These are phyloP conservation scores for Hypomecis atomaria DNA, from an alignment of 2,888 invertebrate species.

Conservation along the genomic window DNA sequence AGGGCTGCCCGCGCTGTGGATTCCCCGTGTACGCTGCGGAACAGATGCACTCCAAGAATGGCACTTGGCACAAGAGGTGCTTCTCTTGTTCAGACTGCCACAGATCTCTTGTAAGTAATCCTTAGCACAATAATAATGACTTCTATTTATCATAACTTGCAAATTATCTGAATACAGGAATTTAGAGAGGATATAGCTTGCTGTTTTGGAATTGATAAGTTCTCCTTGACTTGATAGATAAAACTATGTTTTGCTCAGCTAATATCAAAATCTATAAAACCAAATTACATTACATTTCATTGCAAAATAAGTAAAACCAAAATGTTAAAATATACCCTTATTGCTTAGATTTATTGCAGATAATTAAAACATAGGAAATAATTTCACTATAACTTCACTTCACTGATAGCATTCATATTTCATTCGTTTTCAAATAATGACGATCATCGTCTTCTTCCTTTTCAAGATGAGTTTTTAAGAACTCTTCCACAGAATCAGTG, in stretches of 20 bases:
- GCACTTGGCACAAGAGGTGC: constrained; percentile 96
- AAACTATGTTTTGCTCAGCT: no score
- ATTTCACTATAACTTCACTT: constrained; percentile 9
- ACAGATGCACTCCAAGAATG: constrained; percentile 97
- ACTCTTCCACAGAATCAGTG: constrained; percentile 98
- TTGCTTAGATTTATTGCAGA: constrained; percentile 7
- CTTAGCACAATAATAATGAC: not conserved
- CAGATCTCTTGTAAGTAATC: constrained; percentile 87
- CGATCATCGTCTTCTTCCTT: constrained; percentile 83
- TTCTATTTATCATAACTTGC: not conserved
- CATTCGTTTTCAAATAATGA: constrained; percentile 86
- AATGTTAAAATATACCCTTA: constrained; percentile 18
- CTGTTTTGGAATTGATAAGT: constrained; percentile 1
- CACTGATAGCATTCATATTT: constrained; percentile 65
- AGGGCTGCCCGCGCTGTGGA: constrained; percentile 94
- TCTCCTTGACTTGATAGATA: not conserved
- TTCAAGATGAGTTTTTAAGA: constrained; percentile 94
- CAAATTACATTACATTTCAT: no score
- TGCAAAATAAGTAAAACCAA: constrained; percentile 12
- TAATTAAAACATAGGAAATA: not conserved
- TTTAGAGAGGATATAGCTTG: not conserved
- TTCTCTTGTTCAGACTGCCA: constrained; percentile 96
- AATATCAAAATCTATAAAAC: no score
- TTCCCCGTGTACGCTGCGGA: constrained; percentile 98
- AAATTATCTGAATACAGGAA: not conserved